A percentile compares a stretch with the other conserved stretches of the same genome.
Conservation (phyloP, 2,797 vertebrate species). For the Lutjanus argentimaculatus region DNA sequence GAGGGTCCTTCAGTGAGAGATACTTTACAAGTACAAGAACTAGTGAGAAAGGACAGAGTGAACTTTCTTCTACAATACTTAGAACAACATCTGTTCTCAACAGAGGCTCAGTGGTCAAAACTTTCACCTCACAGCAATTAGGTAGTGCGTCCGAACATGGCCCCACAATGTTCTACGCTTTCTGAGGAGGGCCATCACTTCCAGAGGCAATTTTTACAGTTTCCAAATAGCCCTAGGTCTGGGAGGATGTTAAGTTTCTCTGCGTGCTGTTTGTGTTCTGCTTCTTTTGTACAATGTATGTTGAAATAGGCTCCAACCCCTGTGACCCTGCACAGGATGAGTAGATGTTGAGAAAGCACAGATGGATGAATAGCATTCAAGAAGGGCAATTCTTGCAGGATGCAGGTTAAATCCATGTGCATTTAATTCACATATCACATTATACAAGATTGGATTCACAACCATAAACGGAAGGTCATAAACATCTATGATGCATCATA, state of each 20-base stretch:
- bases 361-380: background rate
- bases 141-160: background rate
- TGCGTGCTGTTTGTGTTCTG: background rate
- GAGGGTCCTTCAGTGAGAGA: background rate
- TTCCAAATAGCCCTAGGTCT: background rate
- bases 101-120: background rate
- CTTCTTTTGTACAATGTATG: background rate
- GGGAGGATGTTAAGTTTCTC: background rate
- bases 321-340: background rate
- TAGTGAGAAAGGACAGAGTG: background rate
- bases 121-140: background rate
- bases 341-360: background rate
- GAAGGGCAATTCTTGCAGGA: background rate
- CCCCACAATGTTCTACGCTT: no score
- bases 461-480: background rate
- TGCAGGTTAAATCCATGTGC: no score
- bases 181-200: no score
- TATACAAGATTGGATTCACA: background rate
- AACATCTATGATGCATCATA: background rate
- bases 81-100: background rate
- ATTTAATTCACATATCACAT: no score
- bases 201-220: background rate
- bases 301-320: background rate
- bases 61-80: background rate
- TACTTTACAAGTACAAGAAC: background rate